Base-by-base conservation (phyloP, 2,888 invertebrate genomes). In the Branchellion lobata region DNA sequence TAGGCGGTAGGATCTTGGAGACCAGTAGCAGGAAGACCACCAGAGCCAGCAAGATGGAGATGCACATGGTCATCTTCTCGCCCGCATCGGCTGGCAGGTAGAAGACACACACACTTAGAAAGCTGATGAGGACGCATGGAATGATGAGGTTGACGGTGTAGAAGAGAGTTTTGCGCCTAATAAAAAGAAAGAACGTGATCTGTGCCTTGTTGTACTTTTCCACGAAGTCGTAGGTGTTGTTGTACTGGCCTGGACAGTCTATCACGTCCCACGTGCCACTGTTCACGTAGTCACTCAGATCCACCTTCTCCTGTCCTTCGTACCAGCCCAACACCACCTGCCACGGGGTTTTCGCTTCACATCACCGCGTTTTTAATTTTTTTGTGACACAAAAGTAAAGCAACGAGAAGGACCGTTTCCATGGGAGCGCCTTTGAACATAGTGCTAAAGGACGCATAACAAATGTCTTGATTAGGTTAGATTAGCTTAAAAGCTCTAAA, bases 121-220 rank as follows among this genome's bases (percentile, higher is more conserved):
- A 98, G 84, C 97, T 97, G 89, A 99, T 99, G 84, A 98, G 90
- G 82, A 99, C 97, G 53, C 98, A 98, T 53, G 99, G 99, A 85
- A 99, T 91, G 86, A 99, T 98, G 88, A 99, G 92, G 89, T 99
- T 99, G 85, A 99, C 97, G 5, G 99, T 99, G 89, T 99, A 99
- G 90, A 99, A 99, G 80, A 99, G 90, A 1, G 99, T 99, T 89
- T 99, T 99, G 83, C 99, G 90, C 82, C 98, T 91, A 84, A 98
- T 95, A 82, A 74, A n/a, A 18, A 82, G 53, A 89, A 94, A 95
- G 89, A 97, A 98, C n/a, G 96, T 95, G 85, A 98, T 96, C 88
- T 83, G 80, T 1, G 82, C 78, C 71, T 80, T 82, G 77, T 82
- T 79, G 76, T 81, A 78, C 80, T 84, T 83, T 14, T 85, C 84